A percentile compares a stretch with the other conserved stretches of the same genome.
Conservation (phyloP, 2,113 vertebrate genomes). For the Xiphophorus maculatus region DNA sequence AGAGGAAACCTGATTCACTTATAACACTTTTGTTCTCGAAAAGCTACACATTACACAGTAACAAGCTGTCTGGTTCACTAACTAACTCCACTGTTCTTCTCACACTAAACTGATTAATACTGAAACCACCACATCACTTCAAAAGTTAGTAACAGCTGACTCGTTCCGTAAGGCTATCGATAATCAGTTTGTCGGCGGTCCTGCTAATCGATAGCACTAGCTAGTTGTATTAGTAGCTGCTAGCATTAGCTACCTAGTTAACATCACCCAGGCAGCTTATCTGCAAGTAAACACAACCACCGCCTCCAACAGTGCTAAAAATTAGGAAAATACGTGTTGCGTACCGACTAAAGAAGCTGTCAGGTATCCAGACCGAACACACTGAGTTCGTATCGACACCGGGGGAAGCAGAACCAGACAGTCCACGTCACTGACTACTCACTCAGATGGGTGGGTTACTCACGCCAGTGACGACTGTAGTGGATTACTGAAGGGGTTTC, state of each 20-base stretch:
- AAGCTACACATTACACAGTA: neutral
- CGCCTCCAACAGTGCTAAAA: too few relatives aligned
- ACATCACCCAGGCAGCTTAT: neutral
- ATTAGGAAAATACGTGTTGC: neutral
- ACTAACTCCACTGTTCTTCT: neutral
- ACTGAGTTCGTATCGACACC: neutral
- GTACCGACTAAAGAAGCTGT: slow-evolving; percentile 12
- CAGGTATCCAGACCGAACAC: neutral
- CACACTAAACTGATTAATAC: neutral
- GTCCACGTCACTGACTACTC: slow-evolving; percentile 31
- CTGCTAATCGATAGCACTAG: neutral
- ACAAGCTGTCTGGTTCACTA: neutral
- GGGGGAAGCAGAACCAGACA: neutral
- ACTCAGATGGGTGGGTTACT: neutral
- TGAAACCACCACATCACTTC: neutral
- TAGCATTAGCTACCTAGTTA: slow-evolving; percentile 54
- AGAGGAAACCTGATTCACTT: neutral
- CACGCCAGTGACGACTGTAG: neutral
- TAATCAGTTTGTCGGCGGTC: neutral
- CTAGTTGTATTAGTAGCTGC: slow-evolving; percentile 7
- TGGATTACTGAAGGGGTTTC: slow-evolving; percentile 20
- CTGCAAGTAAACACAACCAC: neutral
- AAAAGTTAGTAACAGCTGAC: neutral
- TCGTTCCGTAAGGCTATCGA: neutral
- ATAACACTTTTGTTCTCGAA: neutral